phyloP scores from a whole-genome alignment of 35 echinoderm and acorn worm species.

The Nesometra sesokonis region DNA sequence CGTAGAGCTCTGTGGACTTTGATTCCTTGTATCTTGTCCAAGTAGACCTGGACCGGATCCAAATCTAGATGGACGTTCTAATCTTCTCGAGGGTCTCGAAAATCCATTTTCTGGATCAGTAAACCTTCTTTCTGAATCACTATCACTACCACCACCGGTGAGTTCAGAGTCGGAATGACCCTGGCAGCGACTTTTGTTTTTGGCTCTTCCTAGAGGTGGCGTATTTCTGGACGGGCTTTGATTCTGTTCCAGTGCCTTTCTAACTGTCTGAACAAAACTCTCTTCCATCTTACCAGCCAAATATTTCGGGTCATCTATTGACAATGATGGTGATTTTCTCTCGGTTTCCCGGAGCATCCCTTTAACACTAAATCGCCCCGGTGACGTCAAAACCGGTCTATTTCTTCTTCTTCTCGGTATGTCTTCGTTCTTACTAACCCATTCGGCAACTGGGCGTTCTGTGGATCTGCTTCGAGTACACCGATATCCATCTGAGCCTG shows the following conservation, averaged over 20 bases:
- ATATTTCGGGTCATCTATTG: background rate
- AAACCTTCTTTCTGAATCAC: background rate
- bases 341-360: constrained; percentile 77
- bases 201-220: background rate
- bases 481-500: background rate
- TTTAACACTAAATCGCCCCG: constrained; percentile 65
- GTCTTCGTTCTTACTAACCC: background rate
- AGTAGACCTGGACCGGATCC: background rate
- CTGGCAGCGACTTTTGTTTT: background rate
- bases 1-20: background rate
- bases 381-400: background rate
- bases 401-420: background rate
- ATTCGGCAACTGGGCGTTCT: background rate
- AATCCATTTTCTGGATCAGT: background rate
- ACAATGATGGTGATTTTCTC: constrained; percentile 34
- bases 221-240: background rate
- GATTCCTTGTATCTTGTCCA: background rate
- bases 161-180: background rate
- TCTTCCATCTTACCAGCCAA: background rate
- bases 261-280: constrained; percentile 22
- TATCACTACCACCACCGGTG: background rate
- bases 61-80: background rate
- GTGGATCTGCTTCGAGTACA: background rate
- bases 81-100: background rate
- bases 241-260: constrained; percentile 32